Conservation (phyloP, 2,888 invertebrate genomes). For the Drosophila rubida region DNA sequence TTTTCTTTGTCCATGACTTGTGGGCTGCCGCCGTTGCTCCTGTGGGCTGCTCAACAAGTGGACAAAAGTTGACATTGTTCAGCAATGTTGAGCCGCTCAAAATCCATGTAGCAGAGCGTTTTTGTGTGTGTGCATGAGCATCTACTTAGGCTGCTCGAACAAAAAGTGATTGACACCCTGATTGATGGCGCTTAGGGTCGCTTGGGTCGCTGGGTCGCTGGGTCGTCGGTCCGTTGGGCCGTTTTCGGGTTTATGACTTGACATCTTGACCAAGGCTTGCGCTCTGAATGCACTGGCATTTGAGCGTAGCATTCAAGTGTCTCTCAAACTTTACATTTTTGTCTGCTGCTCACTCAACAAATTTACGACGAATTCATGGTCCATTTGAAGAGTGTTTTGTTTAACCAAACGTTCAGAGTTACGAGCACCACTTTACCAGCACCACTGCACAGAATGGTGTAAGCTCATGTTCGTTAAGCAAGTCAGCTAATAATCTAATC, state of each 20-base stretch:
- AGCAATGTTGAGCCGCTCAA: slow-evolving; percentile 55
- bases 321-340: not conserved
- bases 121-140: slow-evolving; percentile 26
- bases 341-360: not conserved
- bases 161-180: slow-evolving; percentile 75
- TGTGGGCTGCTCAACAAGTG: slow-evolving; percentile 69
- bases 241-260: slow-evolving; percentile 63
- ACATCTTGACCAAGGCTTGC: slow-evolving; percentile 52
- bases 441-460: not conserved
- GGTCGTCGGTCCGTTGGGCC: slow-evolving; percentile 10
- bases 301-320: not conserved
- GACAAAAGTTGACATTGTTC: slow-evolving; percentile 72
- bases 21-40: slow-evolving; percentile 44
- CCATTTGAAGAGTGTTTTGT: not conserved
- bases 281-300: slow-evolving; percentile 35
- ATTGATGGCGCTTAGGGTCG: slow-evolving; percentile 69
- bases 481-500: slow-evolving; percentile 3
- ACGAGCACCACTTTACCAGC: not conserved
- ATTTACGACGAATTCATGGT: slow-evolving; percentile 8
- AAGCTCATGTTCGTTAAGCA: not conserved
- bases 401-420: slow-evolving; percentile 4
- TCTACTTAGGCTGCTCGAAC: slow-evolving; percentile 58
- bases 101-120: slow-evolving; percentile 34
- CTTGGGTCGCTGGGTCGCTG: slow-evolving; percentile 20
- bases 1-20: slow-evolving; percentile 74